These are phyloP conservation scores for Sebastes melanostomus DNA, from an alignment of 2,797 vertebrate genomes.

Conservation along the genomic window DNA sequence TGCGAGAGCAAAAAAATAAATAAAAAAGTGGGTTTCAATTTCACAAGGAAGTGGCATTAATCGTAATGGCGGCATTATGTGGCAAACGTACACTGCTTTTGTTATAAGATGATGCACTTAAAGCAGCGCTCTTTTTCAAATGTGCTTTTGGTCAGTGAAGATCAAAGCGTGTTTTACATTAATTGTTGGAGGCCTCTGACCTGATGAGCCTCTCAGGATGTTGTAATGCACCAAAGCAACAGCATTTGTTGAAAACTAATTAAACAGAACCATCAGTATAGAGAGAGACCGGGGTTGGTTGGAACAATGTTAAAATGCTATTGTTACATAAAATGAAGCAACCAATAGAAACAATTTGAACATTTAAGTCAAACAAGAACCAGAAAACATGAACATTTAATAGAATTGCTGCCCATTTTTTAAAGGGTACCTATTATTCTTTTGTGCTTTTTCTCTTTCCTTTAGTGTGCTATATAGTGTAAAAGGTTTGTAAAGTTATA, in stretches of 20 bases:
- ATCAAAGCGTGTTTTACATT: conserved; percentile 73
- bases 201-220: background rate
- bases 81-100: conserved; percentile 56
- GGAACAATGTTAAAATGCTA: background rate
- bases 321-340: too few relatives aligned
- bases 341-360: too few relatives aligned
- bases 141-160: conserved; percentile 35
- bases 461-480: too few relatives aligned
- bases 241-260: background rate
- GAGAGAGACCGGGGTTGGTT: background rate
- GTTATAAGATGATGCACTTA: conserved; percentile 56
- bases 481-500: too few relatives aligned
- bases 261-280: background rate
- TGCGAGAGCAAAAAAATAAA: conserved; percentile 60
- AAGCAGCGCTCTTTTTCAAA: conserved; percentile 2
- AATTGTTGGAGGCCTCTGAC: conserved; percentile 20
- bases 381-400: too few relatives aligned
- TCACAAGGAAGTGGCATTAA: conserved; percentile 68
- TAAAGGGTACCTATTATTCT: too few relatives aligned
- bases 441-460: too few relatives aligned
- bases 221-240: conserved; percentile 3
- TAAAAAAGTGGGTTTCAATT: conserved; percentile 68
- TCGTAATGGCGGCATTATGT: conserved; percentile 65
- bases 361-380: too few relatives aligned
- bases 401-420: too few relatives aligned